These are phyloP conservation scores for Hippocampus kuda DNA, from an alignment of 2,797 vertebrate genomes.

Conservation along the genomic window DNA sequence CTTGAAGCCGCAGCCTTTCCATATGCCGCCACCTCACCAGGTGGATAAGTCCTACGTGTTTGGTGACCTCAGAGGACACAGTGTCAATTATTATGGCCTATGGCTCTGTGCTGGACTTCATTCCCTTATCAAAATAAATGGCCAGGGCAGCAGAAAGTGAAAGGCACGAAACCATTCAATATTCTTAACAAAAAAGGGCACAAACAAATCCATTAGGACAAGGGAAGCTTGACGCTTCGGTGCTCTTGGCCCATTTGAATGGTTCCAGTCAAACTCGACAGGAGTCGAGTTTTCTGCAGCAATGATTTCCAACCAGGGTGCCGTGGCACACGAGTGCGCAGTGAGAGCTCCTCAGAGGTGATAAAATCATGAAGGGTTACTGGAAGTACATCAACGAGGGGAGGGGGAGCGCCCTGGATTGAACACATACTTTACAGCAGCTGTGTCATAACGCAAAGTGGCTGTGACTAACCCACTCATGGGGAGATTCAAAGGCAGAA, in stretches of 20 bases:
- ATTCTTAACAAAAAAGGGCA: constrained; percentile 53
- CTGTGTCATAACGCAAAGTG: too few relatives aligned
- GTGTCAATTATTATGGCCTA: constrained; percentile 67
- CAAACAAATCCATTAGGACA: constrained; percentile 72
- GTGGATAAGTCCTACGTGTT: constrained; percentile 33
- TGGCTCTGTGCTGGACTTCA: constrained; percentile 62
- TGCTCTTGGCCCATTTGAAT: constrained; percentile 51
- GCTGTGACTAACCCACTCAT: too few relatives aligned
- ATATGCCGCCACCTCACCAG: constrained; percentile 46
- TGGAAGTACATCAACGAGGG: too few relatives aligned
- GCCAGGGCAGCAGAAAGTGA: constrained; percentile 70
- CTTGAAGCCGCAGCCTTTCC: constrained; percentile 48
- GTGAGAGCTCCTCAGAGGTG: too few relatives aligned
- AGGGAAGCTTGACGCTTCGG: constrained; percentile 63
- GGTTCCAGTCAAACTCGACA: not conserved
- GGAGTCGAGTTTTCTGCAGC: not conserved
- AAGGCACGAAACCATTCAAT: constrained; percentile 54
- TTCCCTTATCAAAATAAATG: constrained; percentile 77
- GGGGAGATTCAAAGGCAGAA: too few relatives aligned
- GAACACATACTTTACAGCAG: too few relatives aligned
- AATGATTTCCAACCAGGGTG: not conserved
- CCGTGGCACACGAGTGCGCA: too few relatives aligned
- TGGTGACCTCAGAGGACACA: constrained; percentile 63
- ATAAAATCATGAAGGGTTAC: too few relatives aligned
- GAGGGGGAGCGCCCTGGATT: too few relatives aligned